Evolutionary conservation across 2,888 invertebrate species (phyloP), one percentile per base, ranked within the genome.

Genomic region (Labia minor): DNA sequence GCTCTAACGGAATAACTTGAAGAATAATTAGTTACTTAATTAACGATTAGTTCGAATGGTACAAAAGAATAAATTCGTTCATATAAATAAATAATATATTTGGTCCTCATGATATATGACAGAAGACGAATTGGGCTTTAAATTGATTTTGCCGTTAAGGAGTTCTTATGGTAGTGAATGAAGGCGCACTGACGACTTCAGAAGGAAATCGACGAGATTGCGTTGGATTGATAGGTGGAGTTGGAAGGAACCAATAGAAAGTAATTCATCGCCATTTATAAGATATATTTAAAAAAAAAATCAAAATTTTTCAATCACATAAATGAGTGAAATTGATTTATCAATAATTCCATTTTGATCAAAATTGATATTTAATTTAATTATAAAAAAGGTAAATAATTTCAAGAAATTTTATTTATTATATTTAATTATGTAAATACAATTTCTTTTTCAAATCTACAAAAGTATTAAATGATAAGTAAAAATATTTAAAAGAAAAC

Each of bases 11-110:
- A 49, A 49, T 16, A 49, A n/a, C 49, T 16, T 49, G 3, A 8
- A 49, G n/a, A 49, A 49, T 49, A 49, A 49, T 49, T 49, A 49
- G 49, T 49, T 49, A 16, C 49, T 49, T 49, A 49, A 49, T 49
- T 49, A 49, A 49, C 49, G 49, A 49, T 49, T 49, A 49, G 49
- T n/a, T 10, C 3, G 14, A n/a, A 16, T 49, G 49, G 16, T 4
- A 26, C 26, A 26, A 26, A 16, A 49, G 49, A 49, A 33, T 6
- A 33, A 33, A 33, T 8, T 33, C 6, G 33, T 33, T 33, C 33
- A 11, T 6, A 33, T 33, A 49, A 49, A 49, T 49, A 4, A 14
- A 10, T 49, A 26, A 26, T 3, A 8, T 4, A 8, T 49, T 49
- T 49, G 16, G 49, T 14, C 49, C 14, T 49, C 16, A 49, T 14